Percentiles rank a stretch among this genome's conserved stretches.
These are phyloP conservation scores for Bhutanitis thaidina DNA, from an alignment of 2,888 invertebrate species.

Conservation along the genomic window DNA sequence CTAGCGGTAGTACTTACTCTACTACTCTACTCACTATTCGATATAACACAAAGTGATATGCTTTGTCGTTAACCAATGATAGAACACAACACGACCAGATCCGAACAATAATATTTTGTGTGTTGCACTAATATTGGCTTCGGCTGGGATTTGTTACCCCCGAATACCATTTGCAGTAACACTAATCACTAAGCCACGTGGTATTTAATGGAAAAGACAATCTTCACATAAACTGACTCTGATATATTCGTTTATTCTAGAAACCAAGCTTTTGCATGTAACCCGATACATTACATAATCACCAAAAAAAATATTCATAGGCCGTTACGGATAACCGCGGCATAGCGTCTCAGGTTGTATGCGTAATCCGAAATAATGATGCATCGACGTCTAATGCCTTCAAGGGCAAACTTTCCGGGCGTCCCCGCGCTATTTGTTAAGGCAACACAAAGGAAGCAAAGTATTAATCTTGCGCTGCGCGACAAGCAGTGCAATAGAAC, in stretches of 20 bases:
- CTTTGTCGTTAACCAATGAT: too few species aligned
- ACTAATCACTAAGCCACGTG: too few species aligned
- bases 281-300: conserved; percentile 14
- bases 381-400: conserved; percentile 40
- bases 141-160: too few species aligned
- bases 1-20: too few species aligned
- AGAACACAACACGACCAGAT: too few species aligned
- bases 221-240: too few species aligned
- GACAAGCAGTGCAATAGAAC: conserved; percentile 44
- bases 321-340: conserved; percentile 12
- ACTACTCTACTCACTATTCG: too few species aligned
- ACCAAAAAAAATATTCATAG: conserved; percentile 1
- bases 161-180: too few species aligned
- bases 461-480: conserved; percentile 73
- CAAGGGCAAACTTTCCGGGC: conserved; percentile 33
- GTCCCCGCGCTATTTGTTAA: conserved; percentile 51
- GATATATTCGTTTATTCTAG: neutral
- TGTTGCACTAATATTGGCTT: too few species aligned
- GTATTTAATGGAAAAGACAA: too few species aligned
- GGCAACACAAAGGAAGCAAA: conserved; percentile 58
- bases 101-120: too few species aligned
- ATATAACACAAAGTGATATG: too few species aligned
- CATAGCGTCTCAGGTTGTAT: conserved; percentile 24
- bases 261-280: neutral
- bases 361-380: conserved; percentile 53